These are phyloP conservation scores for Drosophila mettleri DNA, from an alignment of 2,888 invertebrate species.

Conservation along the genomic window DNA sequence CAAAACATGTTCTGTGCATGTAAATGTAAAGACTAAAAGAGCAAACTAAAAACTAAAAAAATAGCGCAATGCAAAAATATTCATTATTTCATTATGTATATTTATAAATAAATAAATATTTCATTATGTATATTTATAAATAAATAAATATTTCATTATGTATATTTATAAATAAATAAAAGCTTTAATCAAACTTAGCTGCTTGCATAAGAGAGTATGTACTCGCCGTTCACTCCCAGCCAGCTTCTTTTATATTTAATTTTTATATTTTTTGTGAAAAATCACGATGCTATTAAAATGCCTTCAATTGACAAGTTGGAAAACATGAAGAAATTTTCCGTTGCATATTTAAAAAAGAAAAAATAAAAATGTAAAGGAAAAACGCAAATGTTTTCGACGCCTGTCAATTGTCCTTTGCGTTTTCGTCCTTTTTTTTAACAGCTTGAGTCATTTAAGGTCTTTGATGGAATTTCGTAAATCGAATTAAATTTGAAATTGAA, in stretches of 20 bases:
- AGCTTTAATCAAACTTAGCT: too few relatives aligned
- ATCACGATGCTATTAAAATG: slow-evolving; percentile 58
- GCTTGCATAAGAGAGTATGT: too few relatives aligned
- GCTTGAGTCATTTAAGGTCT: neutral
- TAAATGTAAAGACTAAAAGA: too few relatives aligned
- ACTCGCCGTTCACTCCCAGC: too few relatives aligned
- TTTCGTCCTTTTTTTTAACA: neutral
- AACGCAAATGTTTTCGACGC: slow-evolving; percentile 31
- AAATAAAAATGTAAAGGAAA: slow-evolving; percentile 1
- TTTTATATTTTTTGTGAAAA: slow-evolving; percentile 24
- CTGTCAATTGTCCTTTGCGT: slow-evolving; percentile 30
- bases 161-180: too few relatives aligned
- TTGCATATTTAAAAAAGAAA: slow-evolving; percentile 7
- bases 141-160: too few relatives aligned
- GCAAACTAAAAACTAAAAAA: too few relatives aligned
- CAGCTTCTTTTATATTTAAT: slow-evolving; percentile 1
- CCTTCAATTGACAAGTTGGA: slow-evolving; percentile 55
- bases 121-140: too few relatives aligned
- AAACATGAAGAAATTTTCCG: slow-evolving; percentile 20
- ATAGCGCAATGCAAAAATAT: too few relatives aligned
- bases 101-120: too few relatives aligned
- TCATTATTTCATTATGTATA: too few relatives aligned
- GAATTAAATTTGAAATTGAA: slow-evolving; percentile 1
- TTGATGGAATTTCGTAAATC: neutral
- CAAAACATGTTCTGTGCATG: too few relatives aligned